Conservation (phyloP, 2,888 invertebrate species). For the Nephrotoma guestfalica region DNA sequence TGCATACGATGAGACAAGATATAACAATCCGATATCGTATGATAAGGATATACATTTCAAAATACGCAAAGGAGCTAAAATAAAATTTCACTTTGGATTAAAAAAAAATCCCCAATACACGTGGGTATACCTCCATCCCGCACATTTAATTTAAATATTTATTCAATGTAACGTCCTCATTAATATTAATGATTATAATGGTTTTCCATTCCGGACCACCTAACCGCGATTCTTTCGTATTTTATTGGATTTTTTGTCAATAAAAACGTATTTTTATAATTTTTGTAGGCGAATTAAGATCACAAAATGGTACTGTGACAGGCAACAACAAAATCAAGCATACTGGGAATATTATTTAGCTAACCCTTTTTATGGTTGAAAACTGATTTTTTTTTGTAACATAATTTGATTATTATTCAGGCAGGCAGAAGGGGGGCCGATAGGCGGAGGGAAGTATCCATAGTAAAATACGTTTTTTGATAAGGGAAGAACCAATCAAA, state of each 20-base stretch:
- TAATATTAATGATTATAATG: not conserved
- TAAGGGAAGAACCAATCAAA: not conserved
- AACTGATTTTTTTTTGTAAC: not conserved
- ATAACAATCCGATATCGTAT: not conserved
- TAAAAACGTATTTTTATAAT: not conserved
- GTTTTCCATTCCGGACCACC: not conserved
- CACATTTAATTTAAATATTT: not conserved
- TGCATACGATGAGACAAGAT: too few relatives aligned
- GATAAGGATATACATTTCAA: not conserved
- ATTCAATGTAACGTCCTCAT: not conserved
- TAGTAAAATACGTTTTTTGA: not conserved
- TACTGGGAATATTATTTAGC: not conserved
- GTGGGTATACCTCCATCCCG: too few relatives aligned
- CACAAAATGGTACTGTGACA: not conserved
- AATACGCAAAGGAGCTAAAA: not conserved
- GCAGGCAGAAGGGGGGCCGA: not conserved
- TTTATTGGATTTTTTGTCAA: not conserved
- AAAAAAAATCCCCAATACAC: too few relatives aligned
- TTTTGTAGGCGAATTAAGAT: not conserved
- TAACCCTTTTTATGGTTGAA: not conserved
- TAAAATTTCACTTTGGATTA: not conserved
- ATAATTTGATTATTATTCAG: not conserved
- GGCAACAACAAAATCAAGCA: not conserved
- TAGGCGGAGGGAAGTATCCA: not conserved
- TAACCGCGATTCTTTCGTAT: not conserved